These are phyloP conservation scores for Telmatherina bonti DNA, from an alignment of 2,797 vertebrate genomes.

Conservation along the genomic window DNA sequence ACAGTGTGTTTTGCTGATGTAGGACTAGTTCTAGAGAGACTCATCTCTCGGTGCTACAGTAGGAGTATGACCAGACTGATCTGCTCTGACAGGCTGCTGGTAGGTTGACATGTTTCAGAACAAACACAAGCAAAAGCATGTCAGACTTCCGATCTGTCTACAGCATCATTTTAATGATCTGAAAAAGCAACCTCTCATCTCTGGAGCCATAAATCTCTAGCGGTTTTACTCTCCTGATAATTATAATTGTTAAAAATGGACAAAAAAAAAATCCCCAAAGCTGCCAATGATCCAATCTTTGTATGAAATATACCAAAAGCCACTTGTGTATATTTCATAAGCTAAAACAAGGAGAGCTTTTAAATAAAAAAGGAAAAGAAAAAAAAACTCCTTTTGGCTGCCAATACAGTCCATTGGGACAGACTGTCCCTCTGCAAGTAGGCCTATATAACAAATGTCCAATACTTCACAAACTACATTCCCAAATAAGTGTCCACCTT, in stretches of 20 bases:
- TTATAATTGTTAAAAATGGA: not conserved
- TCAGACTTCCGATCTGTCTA: slow-evolving; percentile 23
- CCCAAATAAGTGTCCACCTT: slow-evolving; percentile 56
- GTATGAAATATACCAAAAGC: slow-evolving; percentile 1
- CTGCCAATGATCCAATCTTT: not conserved
- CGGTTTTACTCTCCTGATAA: not conserved
- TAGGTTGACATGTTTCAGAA: slow-evolving; percentile 33
- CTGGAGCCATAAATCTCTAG: slow-evolving; percentile 9
- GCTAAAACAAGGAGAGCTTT: too few species aligned
- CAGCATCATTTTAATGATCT: not conserved
- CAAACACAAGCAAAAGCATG: slow-evolving; percentile 22
- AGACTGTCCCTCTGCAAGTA: slow-evolving; percentile 50
- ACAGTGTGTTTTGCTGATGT: slow-evolving; percentile 54
- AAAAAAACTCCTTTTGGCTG: slow-evolving; percentile 44
- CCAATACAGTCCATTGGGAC: slow-evolving; percentile 47
- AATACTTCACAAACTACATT: slow-evolving; percentile 68
- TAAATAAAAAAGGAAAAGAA: too few species aligned
- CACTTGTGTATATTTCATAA: not conserved
- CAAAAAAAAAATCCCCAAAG: not conserved
- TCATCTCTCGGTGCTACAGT: slow-evolving; percentile 68
- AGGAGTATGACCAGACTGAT: slow-evolving; percentile 60
- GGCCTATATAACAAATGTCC: slow-evolving; percentile 35
- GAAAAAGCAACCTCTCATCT: slow-evolving; percentile 14
- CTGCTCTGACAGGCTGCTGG: slow-evolving; percentile 57
- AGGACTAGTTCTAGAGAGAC: slow-evolving; percentile 48